Conservation (phyloP, 2,113 vertebrate species). For the Romanogobio albipinnatus region DNA sequence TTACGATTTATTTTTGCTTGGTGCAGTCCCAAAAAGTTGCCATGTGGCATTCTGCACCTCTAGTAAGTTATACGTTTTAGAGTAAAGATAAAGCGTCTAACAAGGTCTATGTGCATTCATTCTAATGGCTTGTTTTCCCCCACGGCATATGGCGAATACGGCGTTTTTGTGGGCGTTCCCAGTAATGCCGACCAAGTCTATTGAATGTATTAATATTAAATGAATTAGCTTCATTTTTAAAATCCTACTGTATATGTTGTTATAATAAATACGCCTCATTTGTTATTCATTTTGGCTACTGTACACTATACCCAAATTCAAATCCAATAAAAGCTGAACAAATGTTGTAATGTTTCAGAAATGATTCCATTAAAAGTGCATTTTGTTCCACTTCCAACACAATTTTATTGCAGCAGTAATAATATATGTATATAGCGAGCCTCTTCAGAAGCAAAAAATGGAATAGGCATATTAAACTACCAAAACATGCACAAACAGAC, state of each 20-base stretch:
- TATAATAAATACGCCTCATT: neutral
- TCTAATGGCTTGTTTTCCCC: no score
- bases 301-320: conserved; percentile 51
- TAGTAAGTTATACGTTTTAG: no score
- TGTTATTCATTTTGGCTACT: conserved; percentile 5
- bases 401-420: conserved; percentile 62
- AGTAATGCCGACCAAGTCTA: no score
- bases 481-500: conserved; percentile 23
- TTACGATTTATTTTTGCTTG: no score
- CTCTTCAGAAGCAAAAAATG: conserved; percentile 40
- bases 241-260: neutral
- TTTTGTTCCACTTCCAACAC: conserved; percentile 67
- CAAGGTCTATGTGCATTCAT: no score
- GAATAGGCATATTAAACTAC: conserved; percentile 1
- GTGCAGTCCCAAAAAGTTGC: no score
- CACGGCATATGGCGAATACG: no score
- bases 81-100: no score
- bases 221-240: neutral
- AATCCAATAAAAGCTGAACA: conserved; percentile 58
- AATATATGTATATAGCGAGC: conserved; percentile 46
- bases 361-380: conserved; percentile 72
- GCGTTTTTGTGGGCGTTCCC: no score
- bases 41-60: no score
- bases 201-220: neutral
- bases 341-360: conserved; percentile 56